Percentiles rank a stretch among this genome's conserved stretches.
Evolutionary conservation across 2,113 vertebrate genomes (phyloP).

Genomic region (Oxygymnocypris stewartii): DNA sequence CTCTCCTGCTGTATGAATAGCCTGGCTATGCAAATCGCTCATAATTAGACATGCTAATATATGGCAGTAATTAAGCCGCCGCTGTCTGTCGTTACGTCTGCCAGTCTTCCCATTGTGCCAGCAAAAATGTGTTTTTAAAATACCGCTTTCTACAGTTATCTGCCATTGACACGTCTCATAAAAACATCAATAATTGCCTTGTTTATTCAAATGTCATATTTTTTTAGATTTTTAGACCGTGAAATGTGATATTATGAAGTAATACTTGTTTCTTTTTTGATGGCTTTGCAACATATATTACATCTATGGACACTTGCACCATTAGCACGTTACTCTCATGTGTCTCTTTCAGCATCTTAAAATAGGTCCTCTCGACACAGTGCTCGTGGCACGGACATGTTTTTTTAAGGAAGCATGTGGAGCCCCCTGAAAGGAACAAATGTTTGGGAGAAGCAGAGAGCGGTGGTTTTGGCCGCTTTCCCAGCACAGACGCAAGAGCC

Average conservation of each 20-base stretch:
- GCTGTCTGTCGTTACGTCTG: conserved; percentile 58
- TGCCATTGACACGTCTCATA: not conserved
- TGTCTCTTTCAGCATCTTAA: conserved; percentile 69
- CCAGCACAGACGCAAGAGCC: conserved; percentile 59
- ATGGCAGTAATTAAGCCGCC: conserved; percentile 56
- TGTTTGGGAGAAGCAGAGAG: conserved; percentile 67
- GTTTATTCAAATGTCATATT: not conserved
- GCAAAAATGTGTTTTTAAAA: conserved; percentile 45
- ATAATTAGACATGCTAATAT: conserved; percentile 64
- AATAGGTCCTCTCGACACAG: conserved; percentile 69
- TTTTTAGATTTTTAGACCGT: not conserved
- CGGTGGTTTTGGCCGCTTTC: conserved; percentile 63
- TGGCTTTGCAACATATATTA: no score
- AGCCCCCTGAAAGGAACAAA: conserved; percentile 70
- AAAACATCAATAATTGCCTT: conserved; percentile 18
- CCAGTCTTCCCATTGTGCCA: conserved; percentile 40
- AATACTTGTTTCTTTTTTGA: not conserved
- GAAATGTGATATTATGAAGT: not conserved
- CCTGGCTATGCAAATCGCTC: conserved; percentile 56
- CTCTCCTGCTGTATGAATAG: conserved; percentile 17
- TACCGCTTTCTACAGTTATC: conserved; percentile 46
- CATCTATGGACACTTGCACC: conserved; percentile 53
- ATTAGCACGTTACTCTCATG: conserved; percentile 65
- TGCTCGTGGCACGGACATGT: conserved; percentile 65
- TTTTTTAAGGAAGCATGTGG: conserved; percentile 62